These are phyloP conservation scores for Crossocerus cetratus DNA, from an alignment of 2,888 invertebrate genomes.

Conservation along the genomic window DNA sequence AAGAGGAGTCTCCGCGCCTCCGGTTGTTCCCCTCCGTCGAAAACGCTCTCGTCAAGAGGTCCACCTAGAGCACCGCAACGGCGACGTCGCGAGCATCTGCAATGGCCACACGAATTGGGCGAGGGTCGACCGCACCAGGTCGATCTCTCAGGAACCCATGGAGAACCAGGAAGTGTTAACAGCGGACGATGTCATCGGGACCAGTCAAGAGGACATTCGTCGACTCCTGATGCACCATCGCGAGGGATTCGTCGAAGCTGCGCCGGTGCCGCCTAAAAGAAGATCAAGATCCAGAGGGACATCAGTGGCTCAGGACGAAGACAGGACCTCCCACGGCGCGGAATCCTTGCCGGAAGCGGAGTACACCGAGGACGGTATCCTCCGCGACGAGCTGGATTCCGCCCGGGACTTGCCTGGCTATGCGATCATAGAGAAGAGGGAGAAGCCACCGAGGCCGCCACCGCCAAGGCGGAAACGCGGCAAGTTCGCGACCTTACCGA, in stretches of 20 bases:
- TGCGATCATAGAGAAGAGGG: conserved; percentile 86
- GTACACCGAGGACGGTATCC: conserved; percentile 76
- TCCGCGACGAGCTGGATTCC: conserved; percentile 73
- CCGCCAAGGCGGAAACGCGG: conserved; percentile 79
- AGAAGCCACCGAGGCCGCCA: conserved; percentile 80
- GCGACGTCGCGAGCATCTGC: conserved; percentile 40
- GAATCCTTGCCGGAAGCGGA: conserved; percentile 80
- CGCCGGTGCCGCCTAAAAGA: conserved; percentile 79
- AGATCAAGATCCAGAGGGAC: conserved; percentile 79
- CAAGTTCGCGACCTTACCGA: conserved; percentile 85
- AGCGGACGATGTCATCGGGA: conserved; percentile 22
- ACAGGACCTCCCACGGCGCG: conserved; percentile 85
- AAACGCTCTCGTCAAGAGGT: conserved; percentile 54
- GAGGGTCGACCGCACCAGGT: conserved; percentile 28
- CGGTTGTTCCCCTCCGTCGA: conserved; percentile 62
- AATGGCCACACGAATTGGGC: conserved; percentile 57
- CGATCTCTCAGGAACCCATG: conserved; percentile 2
- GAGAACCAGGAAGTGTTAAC: conserved; percentile 24
- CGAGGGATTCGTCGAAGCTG: conserved; percentile 83
- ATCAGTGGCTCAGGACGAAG: conserved; percentile 80
- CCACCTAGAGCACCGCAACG: conserved; percentile 27
- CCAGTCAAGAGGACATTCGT: conserved; percentile 37
- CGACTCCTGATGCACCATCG: conserved; percentile 59
- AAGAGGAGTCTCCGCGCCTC: conserved; percentile 36
- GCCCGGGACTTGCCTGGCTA: conserved; percentile 81